Conservation (phyloP, 2,113 vertebrate species). For the Cheilinus undulatus region DNA sequence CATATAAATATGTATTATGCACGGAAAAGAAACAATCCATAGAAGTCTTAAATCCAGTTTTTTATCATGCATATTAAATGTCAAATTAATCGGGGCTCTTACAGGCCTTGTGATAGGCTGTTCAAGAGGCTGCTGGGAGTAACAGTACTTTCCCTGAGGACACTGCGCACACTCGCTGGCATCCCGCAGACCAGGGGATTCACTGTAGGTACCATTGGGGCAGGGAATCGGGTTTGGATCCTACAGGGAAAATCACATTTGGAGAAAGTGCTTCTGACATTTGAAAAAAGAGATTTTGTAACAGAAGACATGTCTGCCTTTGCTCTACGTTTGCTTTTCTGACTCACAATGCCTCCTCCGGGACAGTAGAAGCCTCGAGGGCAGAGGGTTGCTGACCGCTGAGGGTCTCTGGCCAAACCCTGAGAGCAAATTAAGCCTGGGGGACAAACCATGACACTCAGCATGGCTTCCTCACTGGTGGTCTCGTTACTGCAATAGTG, state of each 20-base stretch:
- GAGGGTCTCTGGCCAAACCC: conserved; percentile 86
- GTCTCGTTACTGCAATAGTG: conserved; percentile 88
- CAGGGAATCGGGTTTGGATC: conserved; percentile 85
- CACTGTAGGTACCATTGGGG: conserved; percentile 88
- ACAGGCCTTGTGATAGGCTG: conserved; percentile 86
- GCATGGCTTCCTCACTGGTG: conserved; percentile 89
- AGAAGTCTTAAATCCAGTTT: background rate
- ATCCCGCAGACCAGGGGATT: conserved; percentile 82
- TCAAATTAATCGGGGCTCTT: conserved; percentile 50
- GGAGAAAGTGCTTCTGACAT: background rate
- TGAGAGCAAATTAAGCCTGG: conserved; percentile 87
- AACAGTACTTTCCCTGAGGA: conserved; percentile 88
- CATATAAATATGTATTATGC: too few species aligned
- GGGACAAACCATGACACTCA: conserved; percentile 87
- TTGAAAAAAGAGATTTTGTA: background rate
- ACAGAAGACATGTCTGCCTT: background rate
- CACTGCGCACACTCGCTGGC: conserved; percentile 83
- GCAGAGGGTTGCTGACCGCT: conserved; percentile 83
- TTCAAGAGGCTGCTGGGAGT: conserved; percentile 72
- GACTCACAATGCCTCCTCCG: conserved; percentile 85
- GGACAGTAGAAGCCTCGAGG: conserved; percentile 90
- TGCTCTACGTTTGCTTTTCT: background rate
- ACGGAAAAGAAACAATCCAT: too few species aligned
- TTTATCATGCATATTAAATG: background rate
- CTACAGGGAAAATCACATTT: conserved; percentile 62